These are phyloP conservation scores for Istiophorus platypterus DNA, from an alignment of 2,113 vertebrate genomes.

Conservation along the genomic window DNA sequence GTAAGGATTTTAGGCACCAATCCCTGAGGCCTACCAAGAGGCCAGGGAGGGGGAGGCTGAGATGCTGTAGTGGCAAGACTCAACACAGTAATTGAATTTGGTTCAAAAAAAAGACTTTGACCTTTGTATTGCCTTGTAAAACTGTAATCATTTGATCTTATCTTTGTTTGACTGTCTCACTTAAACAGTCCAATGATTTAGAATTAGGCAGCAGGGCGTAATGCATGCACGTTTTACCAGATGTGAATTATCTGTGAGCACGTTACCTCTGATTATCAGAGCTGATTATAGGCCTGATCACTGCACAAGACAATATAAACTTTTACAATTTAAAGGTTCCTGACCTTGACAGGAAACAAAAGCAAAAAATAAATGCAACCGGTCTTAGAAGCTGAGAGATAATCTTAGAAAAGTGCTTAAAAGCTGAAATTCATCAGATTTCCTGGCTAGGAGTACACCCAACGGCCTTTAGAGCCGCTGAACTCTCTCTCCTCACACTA, in stretches of 20 bases:
- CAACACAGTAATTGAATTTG: conserved; percentile 32
- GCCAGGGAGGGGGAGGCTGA: conserved; percentile 12
- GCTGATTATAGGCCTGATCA: neutral
- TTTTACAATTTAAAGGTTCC: neutral
- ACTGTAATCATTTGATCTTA: neutral
- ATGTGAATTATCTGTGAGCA: conserved; percentile 6
- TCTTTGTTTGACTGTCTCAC: neutral
- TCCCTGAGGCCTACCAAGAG: conserved; percentile 53
- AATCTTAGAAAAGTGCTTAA: neutral
- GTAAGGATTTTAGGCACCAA: conserved; percentile 66
- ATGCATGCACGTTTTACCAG: neutral
- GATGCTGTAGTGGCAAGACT: conserved; percentile 15
- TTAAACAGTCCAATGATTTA: neutral
- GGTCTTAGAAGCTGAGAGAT: neutral
- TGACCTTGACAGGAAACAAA: neutral
- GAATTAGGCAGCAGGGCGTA: conserved; percentile 1
- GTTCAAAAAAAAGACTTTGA: neutral
- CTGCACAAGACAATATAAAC: neutral
- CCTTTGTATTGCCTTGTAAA: conserved; percentile 8
- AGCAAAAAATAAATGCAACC: neutral
- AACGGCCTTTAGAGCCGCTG: neutral
- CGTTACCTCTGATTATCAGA: neutral
- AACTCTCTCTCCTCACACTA: conserved; percentile 5
- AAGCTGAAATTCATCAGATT: neutral
- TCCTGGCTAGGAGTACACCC: neutral